phyloP scores from a whole-genome alignment of 1,140 invertebrate species.

The Sipha flava region DNA sequence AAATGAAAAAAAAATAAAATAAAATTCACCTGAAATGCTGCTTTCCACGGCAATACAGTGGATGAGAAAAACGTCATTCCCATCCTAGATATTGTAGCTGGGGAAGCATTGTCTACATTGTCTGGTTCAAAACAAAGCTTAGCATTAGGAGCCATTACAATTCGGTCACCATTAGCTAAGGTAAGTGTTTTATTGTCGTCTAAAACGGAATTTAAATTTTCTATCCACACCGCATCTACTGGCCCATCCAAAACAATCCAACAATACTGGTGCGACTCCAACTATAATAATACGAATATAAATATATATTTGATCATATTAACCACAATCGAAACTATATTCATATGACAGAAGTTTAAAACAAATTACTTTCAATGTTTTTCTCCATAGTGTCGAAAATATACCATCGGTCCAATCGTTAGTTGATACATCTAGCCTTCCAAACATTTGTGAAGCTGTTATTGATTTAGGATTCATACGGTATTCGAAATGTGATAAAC shows the following conservation, averaged over 20 bases:
- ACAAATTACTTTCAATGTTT: background rate
- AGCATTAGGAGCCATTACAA: slow-evolving; percentile 74
- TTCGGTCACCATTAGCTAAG: slow-evolving; percentile 79
- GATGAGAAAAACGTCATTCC: slow-evolving; percentile 97
- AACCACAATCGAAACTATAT: no score
- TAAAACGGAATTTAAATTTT: slow-evolving; percentile 89
- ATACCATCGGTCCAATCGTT: slow-evolving; percentile 90
- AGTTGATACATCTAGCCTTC: slow-evolving; percentile 65
- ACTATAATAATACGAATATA: background rate
- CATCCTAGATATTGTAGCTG: slow-evolving; percentile 83
- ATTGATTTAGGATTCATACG: slow-evolving; percentile 82
- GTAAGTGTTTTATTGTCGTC: slow-evolving; percentile 89
- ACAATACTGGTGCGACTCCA: slow-evolving; percentile 55
- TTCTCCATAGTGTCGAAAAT: slow-evolving; percentile 50
- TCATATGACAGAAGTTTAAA: no score
- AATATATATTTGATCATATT: background rate
- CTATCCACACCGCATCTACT: slow-evolving; percentile 90
- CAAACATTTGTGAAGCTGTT: slow-evolving; percentile 83
- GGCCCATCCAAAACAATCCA: slow-evolving; percentile 80
- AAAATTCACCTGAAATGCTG: slow-evolving; percentile 75
- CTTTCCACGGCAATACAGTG: slow-evolving; percentile 83
- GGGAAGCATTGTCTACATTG: slow-evolving; percentile 89
- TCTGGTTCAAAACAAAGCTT: slow-evolving; percentile 90
- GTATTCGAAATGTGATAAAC: slow-evolving; percentile 55
- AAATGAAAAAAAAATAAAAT: background rate